Evolutionary conservation across 2,113 vertebrate genomes (phyloP), one percentile per base, ranked within the genome.

Genomic region (Epinephelus moara): DNA sequence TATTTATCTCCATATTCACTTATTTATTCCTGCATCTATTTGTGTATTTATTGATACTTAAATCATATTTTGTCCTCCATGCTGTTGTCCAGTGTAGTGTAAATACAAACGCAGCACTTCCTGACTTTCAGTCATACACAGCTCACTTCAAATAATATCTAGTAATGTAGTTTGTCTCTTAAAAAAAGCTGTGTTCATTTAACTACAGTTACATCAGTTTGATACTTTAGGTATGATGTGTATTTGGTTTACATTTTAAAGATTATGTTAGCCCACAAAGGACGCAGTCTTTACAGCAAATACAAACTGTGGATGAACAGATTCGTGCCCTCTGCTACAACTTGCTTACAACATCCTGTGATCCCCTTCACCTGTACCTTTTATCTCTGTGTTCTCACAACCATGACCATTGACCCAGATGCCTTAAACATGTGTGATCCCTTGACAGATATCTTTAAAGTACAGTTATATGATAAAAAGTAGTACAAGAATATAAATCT

Each of bases 391-490:
- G 13, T 47, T n/a, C 33, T 84, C 47, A 70, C 52, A 81, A 67
- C 4, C 75, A n/a, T 67, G 19, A 52, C 33, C 53, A 23, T 3
- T 42, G 40, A 70, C 18, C 1, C 27, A 70, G 18, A 49, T 23
- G 18, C 47, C n/a, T 49, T 33, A 50, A 30, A 64, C 47, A 70
- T 30, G 25, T 70, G 49, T 87, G 25, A 63, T 52, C n/a, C 11
- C 19, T 2, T 14, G 3, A 19, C 3, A 2, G 15, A 49, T 10
- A 33, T 37, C 59, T 15, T 47, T 3, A 82, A 72, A 73, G 11
- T 63, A 53, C 40, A 75, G n/a, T 27, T 18, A 52, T 11, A 13
- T n/a, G 27, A 63, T 59, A 55, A 37, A 74, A 70, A 2, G 9
- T 55, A 45, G 42, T 12, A 53, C 12, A 9, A 25, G 37, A 25